Base-by-base conservation (phyloP, 2,797 vertebrate species). In the Spea hammondii region DNA sequence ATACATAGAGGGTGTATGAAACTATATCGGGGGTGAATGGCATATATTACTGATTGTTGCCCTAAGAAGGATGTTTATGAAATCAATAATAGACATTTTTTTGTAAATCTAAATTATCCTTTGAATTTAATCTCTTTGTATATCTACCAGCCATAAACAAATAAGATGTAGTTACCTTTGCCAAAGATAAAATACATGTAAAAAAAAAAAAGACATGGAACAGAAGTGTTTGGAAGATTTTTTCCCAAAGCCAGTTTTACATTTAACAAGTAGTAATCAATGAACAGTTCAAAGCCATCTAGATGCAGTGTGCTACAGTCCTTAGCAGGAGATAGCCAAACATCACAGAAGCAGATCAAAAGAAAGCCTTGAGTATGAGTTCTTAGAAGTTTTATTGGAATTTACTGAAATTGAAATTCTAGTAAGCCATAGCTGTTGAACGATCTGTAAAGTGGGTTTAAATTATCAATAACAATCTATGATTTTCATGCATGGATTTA, bases 261-360 rank as follows among this genome's bases (percentile, higher is more conserved):
- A 55, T 66, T 78, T 66, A 66, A 72, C 77, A 78, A 78, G 77
- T 78, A 49, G 60, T 68, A 65, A 73, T 79, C 70, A 73, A 79
- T 55, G 62, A 79, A 73, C 13, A 67, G 79, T 80, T 80, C 68
- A 80, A 80, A 80, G 68, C 13, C n/a, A 76, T 53, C 5, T 6
- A 66, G 68, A 72, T 80, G 53, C 53, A 72, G 72, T 71, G 45
- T 67, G 54, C 50, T 66, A 48, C 17, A 60, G 46, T 66, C 59
- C 74, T 71, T 71, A 67, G 70, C 74, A 77, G 55, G 32, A 70
- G 68, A 76, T 72, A 77, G 74, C 67, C 65, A 62, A 68, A 81
- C 69, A 81, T 81, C 74, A 81, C 62, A 81, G 79, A 77, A 57
- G 14, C 48, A 79, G 65, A 62, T 79, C 71, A 72, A 81, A 76